Evolutionary conservation across 1,140 invertebrate genomes (phyloP).

Genomic region (Drosophila pandora): DNA sequence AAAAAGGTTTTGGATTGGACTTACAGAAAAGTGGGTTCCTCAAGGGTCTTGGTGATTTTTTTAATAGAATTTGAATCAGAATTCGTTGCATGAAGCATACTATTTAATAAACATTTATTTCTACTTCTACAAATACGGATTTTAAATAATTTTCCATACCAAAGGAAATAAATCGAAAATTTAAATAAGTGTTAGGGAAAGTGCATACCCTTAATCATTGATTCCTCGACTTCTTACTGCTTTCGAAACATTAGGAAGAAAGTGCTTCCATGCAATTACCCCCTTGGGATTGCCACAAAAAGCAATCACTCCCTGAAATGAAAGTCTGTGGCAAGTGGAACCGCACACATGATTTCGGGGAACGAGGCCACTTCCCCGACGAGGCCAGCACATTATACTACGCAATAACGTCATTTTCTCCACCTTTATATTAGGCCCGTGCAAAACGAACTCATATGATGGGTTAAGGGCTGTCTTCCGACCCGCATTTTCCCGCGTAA

Average conservation of each 20-base stretch:
- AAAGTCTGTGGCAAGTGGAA: neutral
- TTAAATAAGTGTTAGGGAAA: too few relatives aligned
- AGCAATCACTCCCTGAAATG: constrained; percentile 13
- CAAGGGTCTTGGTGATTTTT: too few relatives aligned
- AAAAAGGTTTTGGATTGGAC: constrained; percentile 19
- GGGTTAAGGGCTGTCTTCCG: neutral
- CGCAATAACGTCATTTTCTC: constrained; percentile 41
- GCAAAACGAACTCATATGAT: constrained; percentile 13
- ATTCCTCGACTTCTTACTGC: neutral
- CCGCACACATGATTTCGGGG: constrained; percentile 20
- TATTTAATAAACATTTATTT: too few relatives aligned
- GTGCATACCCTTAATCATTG: neutral
- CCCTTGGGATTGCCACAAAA: constrained; percentile 5
- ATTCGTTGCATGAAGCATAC: too few relatives aligned
- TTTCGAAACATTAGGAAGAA: constrained; percentile 1
- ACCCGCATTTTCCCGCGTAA: constrained; percentile 30
- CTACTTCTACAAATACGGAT: too few relatives aligned
- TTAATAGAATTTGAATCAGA: too few relatives aligned
- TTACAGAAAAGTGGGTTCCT: neutral
- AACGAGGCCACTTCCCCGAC: neutral
- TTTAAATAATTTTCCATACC: too few relatives aligned
- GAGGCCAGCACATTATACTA: constrained; percentile 37
- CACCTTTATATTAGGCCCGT: constrained; percentile 38
- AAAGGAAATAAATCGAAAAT: neutral
- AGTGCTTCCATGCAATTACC: constrained; percentile 3